phyloP scores from a whole-genome alignment of 2,797 vertebrate species.

The Takifugu ocellatus region DNA sequence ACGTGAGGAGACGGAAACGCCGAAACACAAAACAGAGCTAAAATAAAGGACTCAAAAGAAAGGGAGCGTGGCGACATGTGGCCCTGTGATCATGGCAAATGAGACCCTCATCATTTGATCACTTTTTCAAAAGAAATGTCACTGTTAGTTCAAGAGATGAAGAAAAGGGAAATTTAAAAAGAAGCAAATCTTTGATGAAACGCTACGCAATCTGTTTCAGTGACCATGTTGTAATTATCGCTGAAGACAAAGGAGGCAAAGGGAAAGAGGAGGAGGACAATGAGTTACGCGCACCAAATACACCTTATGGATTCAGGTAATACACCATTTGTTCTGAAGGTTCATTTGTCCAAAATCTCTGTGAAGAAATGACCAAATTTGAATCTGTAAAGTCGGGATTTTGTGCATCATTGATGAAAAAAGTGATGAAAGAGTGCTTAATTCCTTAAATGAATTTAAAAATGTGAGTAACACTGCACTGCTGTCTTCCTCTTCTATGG shows the following conservation, averaged over 20 bases:
- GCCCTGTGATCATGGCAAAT: constrained; percentile 68
- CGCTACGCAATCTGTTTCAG: constrained; percentile 53
- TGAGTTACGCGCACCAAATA: background rate
- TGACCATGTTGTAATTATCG: constrained; percentile 30
- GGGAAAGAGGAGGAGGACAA: background rate
- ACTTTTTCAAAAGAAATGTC: constrained; percentile 61
- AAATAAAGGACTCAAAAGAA: constrained; percentile 47
- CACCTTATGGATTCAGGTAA: too few species aligned
- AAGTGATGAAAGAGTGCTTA: too few species aligned
- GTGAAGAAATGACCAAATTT: too few species aligned
- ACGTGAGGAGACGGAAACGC: constrained; percentile 45
- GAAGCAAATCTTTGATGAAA: constrained; percentile 63
- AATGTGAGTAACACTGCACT: too few species aligned
- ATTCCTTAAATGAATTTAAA: too few species aligned
- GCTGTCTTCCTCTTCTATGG: background rate
- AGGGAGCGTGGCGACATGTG: constrained; percentile 19
- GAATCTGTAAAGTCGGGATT: too few species aligned
- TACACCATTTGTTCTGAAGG: too few species aligned
- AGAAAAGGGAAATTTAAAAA: constrained; percentile 36
- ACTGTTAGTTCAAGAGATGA: constrained; percentile 34
- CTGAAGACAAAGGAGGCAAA: constrained; percentile 14
- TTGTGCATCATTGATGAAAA: too few species aligned
- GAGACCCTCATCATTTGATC: constrained; percentile 64
- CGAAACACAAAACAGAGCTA: constrained; percentile 34
- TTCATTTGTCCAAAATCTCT: too few species aligned